Conservation (phyloP, 2,797 vertebrate species). For the Enteromius radiatus region DNA sequence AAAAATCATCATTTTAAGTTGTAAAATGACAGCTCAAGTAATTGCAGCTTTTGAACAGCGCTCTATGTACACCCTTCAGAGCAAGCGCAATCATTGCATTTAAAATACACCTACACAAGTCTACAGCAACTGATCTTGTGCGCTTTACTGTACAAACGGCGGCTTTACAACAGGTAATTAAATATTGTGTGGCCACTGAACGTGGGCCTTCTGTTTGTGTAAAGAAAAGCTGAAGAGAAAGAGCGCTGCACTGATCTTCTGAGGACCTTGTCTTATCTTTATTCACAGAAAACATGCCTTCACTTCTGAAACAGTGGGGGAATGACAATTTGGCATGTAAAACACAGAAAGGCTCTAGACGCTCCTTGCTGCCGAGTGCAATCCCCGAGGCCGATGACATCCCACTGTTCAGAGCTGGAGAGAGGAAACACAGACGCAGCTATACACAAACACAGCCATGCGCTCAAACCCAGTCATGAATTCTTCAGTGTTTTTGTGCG, state of each 20-base stretch:
- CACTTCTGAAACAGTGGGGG: neutral
- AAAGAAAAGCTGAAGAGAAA: neutral
- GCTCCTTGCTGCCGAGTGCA: neutral
- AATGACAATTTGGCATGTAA: constrained; percentile 27
- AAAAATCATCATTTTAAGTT: neutral
- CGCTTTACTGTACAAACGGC: neutral
- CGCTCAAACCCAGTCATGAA: neutral
- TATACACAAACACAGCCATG: neutral
- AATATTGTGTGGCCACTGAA: neutral
- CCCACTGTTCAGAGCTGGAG: constrained; percentile 37
- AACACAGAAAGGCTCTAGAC: constrained; percentile 22
- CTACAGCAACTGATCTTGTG: neutral
- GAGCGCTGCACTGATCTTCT: neutral
- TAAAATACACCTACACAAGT: neutral
- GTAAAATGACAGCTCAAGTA: neutral
- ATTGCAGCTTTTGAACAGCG: neutral
- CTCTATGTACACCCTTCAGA: neutral
- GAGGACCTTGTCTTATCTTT: neutral
- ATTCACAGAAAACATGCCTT: constrained; percentile 21
- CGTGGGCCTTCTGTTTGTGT: neutral
- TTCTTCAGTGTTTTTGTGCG: neutral
- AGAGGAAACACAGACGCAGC: constrained; percentile 11
- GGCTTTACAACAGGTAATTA: constrained; percentile 8
- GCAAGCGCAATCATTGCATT: neutral
- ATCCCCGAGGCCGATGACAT: constrained; percentile 17